Conservation (phyloP, 2,888 invertebrate species). For the Cecidostiba fungosa region DNA sequence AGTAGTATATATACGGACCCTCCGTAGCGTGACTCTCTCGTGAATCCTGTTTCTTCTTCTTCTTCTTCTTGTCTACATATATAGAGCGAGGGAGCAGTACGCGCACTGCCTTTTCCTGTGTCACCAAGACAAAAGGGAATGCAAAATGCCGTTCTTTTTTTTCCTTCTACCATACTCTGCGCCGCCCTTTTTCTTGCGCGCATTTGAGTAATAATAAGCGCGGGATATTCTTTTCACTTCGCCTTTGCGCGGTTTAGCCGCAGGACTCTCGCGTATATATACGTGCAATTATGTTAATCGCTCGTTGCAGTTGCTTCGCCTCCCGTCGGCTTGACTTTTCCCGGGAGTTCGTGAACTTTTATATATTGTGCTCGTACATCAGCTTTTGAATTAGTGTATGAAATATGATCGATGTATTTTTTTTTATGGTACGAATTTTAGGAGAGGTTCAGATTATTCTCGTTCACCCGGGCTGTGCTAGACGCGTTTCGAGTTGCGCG, state of each 20-base stretch:
- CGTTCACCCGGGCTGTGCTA: too few species aligned
- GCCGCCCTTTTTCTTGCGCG: background rate
- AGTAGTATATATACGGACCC: background rate
- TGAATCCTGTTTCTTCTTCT: background rate
- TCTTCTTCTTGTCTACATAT: background rate
- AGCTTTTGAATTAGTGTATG: too few species aligned
- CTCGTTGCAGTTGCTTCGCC: background rate
- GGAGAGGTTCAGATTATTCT: too few species aligned
- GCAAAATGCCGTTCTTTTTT: constrained; percentile 26
- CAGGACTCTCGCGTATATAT: background rate
- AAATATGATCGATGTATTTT: too few species aligned
- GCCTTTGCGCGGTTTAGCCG: constrained; percentile 4
- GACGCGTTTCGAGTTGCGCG: too few species aligned
- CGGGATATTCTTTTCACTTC: background rate
- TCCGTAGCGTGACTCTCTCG: background rate
- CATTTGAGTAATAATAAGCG: constrained; percentile 32
- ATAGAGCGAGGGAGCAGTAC: background rate
- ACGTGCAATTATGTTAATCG: constrained; percentile 1
- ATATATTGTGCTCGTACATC: background rate
- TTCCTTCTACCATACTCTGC: background rate
- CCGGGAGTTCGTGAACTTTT: background rate
- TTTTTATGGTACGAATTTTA: too few species aligned
- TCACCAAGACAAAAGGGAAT: constrained; percentile 53
- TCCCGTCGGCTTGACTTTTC: background rate
- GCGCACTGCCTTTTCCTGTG: constrained; percentile 7